Percentiles rank a stretch among this genome's conserved stretches.
Evolutionary conservation across 2,797 vertebrate species (phyloP).

Genomic region (Remorina albescens): DNA sequence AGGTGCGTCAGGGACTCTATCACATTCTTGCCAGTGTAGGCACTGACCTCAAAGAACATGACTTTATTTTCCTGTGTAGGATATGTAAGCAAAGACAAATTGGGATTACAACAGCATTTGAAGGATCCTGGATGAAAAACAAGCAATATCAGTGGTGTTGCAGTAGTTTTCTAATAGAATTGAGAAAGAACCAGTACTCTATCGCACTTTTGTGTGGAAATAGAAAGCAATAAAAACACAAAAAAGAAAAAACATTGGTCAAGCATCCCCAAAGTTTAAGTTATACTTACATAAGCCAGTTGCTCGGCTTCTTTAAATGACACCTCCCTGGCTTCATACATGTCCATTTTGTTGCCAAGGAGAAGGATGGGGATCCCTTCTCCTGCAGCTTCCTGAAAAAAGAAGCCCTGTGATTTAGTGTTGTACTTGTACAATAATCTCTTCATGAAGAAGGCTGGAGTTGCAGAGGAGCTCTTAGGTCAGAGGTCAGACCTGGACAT

Average conservation of each 20-base stretch:
- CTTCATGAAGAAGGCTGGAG: background rate
- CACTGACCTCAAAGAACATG: conserved; percentile 94
- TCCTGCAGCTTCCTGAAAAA: conserved; percentile 87
- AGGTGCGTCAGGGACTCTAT: conserved; percentile 88
- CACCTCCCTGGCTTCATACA: conserved; percentile 88
- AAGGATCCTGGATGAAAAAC: background rate
- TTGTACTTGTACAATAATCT: background rate
- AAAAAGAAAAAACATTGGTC: background rate
- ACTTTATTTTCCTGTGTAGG: conserved; percentile 85
- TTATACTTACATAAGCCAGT: conserved; percentile 87
- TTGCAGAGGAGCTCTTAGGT: background rate
- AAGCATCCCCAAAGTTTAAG: background rate
- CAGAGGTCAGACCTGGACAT: conserved; percentile 86
- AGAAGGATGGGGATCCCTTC: conserved; percentile 89
- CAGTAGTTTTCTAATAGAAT: background rate
- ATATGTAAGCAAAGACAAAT: background rate
- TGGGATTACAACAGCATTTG: background rate
- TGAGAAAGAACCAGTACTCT: background rate
- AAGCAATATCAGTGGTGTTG: background rate
- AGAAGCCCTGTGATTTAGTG: fast-evolving
- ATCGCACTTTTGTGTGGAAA: background rate
- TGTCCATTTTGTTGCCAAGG: conserved; percentile 94
- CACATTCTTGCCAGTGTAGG: conserved; percentile 87
- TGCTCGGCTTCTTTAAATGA: conserved; percentile 86
- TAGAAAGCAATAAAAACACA: background rate